Percentiles rank a stretch among this genome's conserved stretches.
These are phyloP conservation scores for Pyralis farinalis DNA, from an alignment of 2,888 invertebrate species.

Conservation along the genomic window DNA sequence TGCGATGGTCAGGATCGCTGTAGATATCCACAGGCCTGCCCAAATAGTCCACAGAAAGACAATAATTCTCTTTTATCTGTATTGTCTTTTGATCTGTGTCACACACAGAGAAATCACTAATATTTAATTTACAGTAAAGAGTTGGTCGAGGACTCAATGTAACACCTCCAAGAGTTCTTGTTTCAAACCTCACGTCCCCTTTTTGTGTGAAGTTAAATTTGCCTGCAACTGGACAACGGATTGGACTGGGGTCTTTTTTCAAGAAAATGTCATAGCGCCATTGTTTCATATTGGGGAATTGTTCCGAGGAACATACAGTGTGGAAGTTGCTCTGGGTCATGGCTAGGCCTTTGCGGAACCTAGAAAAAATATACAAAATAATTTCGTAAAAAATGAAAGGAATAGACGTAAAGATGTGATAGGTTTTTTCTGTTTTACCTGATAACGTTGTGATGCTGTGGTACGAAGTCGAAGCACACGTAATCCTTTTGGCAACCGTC, in stretches of 20 bases:
- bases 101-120: slow-evolving; percentile 97
- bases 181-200: slow-evolving; percentile 95
- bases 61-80: slow-evolving; percentile 96
- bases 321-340: slow-evolving; percentile 95
- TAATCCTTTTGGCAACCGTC: slow-evolving; percentile 99
- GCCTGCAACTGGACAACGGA: slow-evolving; percentile 97
- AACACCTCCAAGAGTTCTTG: slow-evolving; percentile 97
- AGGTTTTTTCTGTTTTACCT: slow-evolving; percentile 43
- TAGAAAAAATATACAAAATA: slow-evolving; percentile 29
- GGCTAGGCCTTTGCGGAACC: slow-evolving; percentile 93
- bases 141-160: slow-evolving; percentile 96
- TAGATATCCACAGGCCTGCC: slow-evolving; percentile 97
- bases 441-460: slow-evolving; percentile 97
- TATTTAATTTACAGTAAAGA: slow-evolving; percentile 94
- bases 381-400: too few species aligned
- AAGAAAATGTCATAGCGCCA: slow-evolving; percentile 95
- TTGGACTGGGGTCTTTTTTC: slow-evolving; percentile 93
- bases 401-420: too few species aligned
- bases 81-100: slow-evolving; percentile 97
- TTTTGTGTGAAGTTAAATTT: slow-evolving; percentile 96
- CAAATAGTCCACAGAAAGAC: slow-evolving; percentile 96
- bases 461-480: slow-evolving; percentile 97
- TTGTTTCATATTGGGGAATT: slow-evolving; percentile 90
- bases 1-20: slow-evolving; percentile 96
- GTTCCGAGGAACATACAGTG: slow-evolving; percentile 97